Base-by-base conservation (phyloP, 2,888 invertebrate species). In the Drosophila ezoana region DNA sequence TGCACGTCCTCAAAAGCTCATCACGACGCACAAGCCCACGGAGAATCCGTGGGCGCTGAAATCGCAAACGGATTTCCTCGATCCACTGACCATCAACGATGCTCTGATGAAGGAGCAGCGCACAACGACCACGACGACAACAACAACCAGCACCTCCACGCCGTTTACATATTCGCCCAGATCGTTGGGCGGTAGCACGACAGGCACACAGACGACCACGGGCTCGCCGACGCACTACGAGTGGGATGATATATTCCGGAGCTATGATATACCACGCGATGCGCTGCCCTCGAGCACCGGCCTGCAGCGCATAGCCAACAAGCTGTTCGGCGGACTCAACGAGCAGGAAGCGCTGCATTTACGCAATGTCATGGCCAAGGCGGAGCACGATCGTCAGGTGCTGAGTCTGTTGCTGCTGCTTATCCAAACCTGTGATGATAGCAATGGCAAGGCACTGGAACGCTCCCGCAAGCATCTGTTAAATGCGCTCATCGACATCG, bases 311-410 rank as follows among this genome's bases (percentile, higher is more conserved):
- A 95, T 95, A 78, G 95, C 96, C 0, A 95, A 96, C 81, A 94
- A 96, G 91, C 95, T 97, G 81, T 95, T 97, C 90, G 95, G 95
- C 1, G 95, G 95, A 16, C 93, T 96, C 69, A 96, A 97, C 83
- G 95, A 95, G 10, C 95, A 96, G 0, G 96, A 96, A 68, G 94
- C 95, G 0, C 93, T 95, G 67, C 95, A 96, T 76, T 93, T 97
- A 58, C 94, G 96, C 93, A 94, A 95, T 68, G 96, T 96, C 40
- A 97, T 97, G 96, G 95, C 95, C 87, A 95, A 96, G 89, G 96
- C 96, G 0, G 95, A 95, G 79, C 95, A 94, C 76, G 96, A 96
- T 76, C 95, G 95, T 61, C 95, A 95, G 0, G 96, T 96, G 0
- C 93, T 95, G 52, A 93, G 96, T 72, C 92, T 97, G 33, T 95